Base-by-base conservation (phyloP, 2,113 vertebrate species). In the Lampris megalopsis region DNA sequence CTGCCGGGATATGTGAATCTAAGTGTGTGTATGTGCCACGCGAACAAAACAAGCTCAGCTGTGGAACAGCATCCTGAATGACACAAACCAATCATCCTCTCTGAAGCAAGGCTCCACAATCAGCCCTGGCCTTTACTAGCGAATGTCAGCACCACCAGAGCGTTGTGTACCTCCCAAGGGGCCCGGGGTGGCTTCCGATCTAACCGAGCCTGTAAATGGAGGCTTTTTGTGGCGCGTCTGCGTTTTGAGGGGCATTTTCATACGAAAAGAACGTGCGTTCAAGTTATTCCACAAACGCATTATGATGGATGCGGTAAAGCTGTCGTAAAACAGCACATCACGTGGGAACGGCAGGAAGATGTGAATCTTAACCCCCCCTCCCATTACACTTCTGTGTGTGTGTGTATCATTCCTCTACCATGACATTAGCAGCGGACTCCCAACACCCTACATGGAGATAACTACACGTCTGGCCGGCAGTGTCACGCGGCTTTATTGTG, bases 391-490 rank as follows among this genome's bases (percentile, higher is more conserved):
- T n/a, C n/a, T n/a, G 77, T 82, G 78, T 62, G 73, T 63, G 54
- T 43, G 1, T 24, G 71, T 73, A 73, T 89, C 84, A 88, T 87
- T 91, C 86, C 82, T 80, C 45, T 0, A 75, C 68, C 62, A 73
- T 88, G 87, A 79, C 84, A 71, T 71, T 70, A 81, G 72, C 6
- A 75, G 73, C 40, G 41, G 73, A 66, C 71, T 87, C 24, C 24
- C 69, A 67, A 75, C 76, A 64, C 92, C 92, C 69, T 93, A 93
- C 86, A 93, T 86, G 92, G 92, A 50, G 24, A 24, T 24, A 24
- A 24, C 24, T 24, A 24, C 24, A 24, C 24, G 24, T 24, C 24
- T 24, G 24, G 24, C 24, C 24, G 24, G 24, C 24, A 24, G 24
- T 24, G 24, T 24, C 24, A 24, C 24, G 0, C 24, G 24, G 24